Conservation (phyloP, 2,888 invertebrate genomes). For the Parnassius orleans region DNA sequence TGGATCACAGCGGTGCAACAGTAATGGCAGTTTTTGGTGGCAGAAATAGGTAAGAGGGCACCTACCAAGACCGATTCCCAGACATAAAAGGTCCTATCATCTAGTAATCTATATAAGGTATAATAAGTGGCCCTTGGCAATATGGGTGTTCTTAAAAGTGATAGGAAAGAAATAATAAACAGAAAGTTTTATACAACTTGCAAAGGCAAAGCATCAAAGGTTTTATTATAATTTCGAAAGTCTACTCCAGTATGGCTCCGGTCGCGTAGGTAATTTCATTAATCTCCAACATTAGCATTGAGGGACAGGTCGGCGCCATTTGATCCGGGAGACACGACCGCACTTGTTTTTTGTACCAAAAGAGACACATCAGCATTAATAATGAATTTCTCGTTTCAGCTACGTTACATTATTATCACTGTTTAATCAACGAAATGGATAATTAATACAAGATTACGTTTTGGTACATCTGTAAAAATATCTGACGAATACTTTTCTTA, state of each 20-base stretch:
- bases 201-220: conserved; percentile 36
- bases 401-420: conserved; percentile 27
- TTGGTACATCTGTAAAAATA: too few species aligned
- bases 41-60: too few species aligned
- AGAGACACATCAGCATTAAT: conserved; percentile 55
- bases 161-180: background rate
- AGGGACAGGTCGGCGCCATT: conserved; percentile 60
- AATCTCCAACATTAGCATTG: conserved; percentile 67
- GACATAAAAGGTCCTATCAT: too few species aligned
- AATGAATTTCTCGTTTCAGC: conserved; percentile 45
- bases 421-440: conserved; percentile 23
- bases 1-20: too few species aligned
- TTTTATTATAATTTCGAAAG: conserved; percentile 53
- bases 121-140: too few species aligned
- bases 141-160: conserved; percentile 19
- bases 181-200: conserved; percentile 3
- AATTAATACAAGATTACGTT: background rate
- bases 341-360: conserved; percentile 49
- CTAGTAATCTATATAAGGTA: too few species aligned
- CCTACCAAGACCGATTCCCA: too few species aligned
- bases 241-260: conserved; percentile 35
- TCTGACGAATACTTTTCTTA: too few species aligned
- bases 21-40: too few species aligned
- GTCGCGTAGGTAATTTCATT: conserved; percentile 63
- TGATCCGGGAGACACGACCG: conserved; percentile 52